These are phyloP conservation scores for Zalophus californianus DNA, from an alignment of 2,797 vertebrate species.

Conservation along the genomic window DNA sequence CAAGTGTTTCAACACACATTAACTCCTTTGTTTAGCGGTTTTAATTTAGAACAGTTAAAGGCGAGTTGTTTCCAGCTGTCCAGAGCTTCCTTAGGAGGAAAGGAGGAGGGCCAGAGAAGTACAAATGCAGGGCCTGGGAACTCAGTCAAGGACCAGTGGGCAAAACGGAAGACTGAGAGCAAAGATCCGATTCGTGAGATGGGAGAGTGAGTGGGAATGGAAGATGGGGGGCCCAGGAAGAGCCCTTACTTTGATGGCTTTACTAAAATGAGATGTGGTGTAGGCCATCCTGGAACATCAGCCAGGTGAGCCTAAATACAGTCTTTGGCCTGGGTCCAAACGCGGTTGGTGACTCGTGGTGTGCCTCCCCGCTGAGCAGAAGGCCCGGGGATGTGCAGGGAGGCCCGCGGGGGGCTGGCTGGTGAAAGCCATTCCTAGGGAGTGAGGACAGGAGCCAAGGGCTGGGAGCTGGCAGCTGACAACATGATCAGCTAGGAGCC, in stretches of 20 bases:
- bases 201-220: neutral
- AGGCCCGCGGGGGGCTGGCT: neutral
- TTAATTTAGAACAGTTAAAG: constrained; percentile 46
- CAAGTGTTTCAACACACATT: constrained; percentile 35
- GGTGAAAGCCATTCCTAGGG: constrained; percentile 4
- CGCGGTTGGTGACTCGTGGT: neutral
- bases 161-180: constrained; percentile 54
- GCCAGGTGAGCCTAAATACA: constrained; percentile 2
- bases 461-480: constrained; percentile 39
- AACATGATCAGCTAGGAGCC: neutral
- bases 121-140: neutral
- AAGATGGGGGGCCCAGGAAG: neutral
- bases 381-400: neutral
- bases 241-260: neutral
- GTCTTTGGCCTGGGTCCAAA: neutral
- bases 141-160: neutral
- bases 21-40: constrained; percentile 30
- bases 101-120: neutral
- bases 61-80: constrained; percentile 13
- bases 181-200: constrained; percentile 27
- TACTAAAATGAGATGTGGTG: constrained; percentile 3
- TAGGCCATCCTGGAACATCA: constrained; percentile 49
- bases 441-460: constrained; percentile 18
- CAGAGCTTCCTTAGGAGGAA: constrained; percentile 40
- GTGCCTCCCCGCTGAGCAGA: neutral